These are phyloP conservation scores for Ichneumon xanthorius DNA, from an alignment of 2,888 invertebrate genomes.

Conservation along the genomic window DNA sequence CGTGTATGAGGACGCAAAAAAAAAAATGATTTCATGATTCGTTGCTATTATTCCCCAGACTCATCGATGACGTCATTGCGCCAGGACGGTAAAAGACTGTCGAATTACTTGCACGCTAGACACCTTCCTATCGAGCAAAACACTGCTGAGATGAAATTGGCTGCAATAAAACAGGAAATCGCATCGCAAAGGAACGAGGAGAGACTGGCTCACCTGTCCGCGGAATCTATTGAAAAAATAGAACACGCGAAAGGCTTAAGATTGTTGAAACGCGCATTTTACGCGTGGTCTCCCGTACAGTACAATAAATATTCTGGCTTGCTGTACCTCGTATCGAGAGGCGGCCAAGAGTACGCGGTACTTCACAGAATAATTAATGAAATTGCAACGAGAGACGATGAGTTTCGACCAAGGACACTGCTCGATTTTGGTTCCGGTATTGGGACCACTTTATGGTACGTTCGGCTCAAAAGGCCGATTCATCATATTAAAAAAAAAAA, in stretches of 20 bases:
- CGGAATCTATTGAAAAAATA: constrained; percentile 82
- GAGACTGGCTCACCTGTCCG: constrained; percentile 80
- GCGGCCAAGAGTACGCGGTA: constrained; percentile 91
- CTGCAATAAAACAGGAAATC: constrained; percentile 74
- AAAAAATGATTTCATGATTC: background rate
- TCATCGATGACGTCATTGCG: constrained; percentile 85
- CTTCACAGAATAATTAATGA: constrained; percentile 90
- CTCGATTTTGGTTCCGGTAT: constrained; percentile 97
- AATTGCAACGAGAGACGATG: constrained; percentile 88
- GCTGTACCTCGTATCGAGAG: constrained; percentile 90
- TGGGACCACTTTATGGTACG: constrained; percentile 93
- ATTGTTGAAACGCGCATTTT: constrained; percentile 87
- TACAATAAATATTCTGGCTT: constrained; percentile 89
- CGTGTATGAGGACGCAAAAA: background rate
- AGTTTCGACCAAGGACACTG: constrained; percentile 91
- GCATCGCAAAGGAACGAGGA: constrained; percentile 59
- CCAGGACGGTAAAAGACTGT: constrained; percentile 86
- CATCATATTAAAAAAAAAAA: constrained; percentile 34
- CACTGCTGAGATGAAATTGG: constrained; percentile 85
- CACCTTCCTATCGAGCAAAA: constrained; percentile 88
- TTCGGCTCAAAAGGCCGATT: constrained; percentile 28
- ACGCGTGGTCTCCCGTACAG: constrained; percentile 91
- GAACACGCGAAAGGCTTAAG: constrained; percentile 86
- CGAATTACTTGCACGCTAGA: constrained; percentile 88
- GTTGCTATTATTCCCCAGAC: constrained; percentile 54